A percentile compares a stretch with the other conserved stretches of the same genome.
Evolutionary conservation across 2,113 vertebrate species (phyloP).

Genomic region (Dromas ardeola): DNA sequence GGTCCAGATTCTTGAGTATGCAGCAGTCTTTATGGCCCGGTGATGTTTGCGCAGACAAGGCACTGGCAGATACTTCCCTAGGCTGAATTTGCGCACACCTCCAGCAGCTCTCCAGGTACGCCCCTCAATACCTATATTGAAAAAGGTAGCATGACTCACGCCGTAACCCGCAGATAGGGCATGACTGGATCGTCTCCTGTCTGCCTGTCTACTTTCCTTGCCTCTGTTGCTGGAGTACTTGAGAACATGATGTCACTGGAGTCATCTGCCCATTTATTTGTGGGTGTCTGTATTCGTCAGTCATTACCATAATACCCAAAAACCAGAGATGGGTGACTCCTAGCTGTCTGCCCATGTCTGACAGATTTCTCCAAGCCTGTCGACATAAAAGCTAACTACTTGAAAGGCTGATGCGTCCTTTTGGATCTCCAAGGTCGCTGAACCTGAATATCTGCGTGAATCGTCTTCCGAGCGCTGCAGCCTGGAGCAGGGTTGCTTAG

Average conservation of each 20-base stretch:
- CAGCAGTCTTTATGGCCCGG: neutral
- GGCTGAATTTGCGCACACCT: neutral
- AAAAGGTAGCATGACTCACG: neutral
- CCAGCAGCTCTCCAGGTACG: neutral
- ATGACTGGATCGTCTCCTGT: neutral
- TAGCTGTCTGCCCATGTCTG: neutral
- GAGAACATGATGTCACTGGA: neutral
- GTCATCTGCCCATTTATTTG: neutral
- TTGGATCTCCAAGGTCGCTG: neutral
- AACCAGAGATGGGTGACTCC: neutral
- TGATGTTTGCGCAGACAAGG: neutral
- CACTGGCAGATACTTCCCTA: neutral
- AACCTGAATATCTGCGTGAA: neutral
- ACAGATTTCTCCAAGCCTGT: neutral
- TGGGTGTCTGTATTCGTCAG: neutral
- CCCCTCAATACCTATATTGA: neutral
- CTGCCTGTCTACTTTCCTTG: neutral
- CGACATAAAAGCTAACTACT: neutral
- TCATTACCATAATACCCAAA: neutral
- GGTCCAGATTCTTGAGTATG: neutral
- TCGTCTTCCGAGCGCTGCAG: neutral
- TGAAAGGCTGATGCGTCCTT: neutral
- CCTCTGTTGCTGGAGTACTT: neutral
- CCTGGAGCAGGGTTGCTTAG: neutral
- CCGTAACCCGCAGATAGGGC: accelerated